A percentile compares a stretch with the other conserved stretches of the same genome.
Evolutionary conservation across 2,113 vertebrate genomes (phyloP).

Genomic region (Dromaius novaehollandiae): DNA sequence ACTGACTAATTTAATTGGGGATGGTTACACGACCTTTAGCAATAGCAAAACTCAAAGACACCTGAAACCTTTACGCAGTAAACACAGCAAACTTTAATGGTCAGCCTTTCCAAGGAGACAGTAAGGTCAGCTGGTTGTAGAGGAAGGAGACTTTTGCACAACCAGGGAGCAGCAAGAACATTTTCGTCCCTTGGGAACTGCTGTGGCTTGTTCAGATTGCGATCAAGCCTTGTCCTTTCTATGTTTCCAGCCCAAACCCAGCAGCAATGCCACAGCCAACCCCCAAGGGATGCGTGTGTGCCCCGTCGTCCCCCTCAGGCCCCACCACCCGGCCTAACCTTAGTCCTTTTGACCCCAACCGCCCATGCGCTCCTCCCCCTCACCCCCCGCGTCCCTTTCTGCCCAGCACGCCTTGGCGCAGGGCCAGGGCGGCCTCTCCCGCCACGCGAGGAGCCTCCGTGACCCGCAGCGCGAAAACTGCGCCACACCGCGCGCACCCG

Average conservation of each 20-base stretch:
- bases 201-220: neutral
- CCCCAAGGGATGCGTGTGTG: too few relatives aligned
- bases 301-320: fast-evolving
- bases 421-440: too few relatives aligned
- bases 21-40: neutral
- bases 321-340: too few relatives aligned
- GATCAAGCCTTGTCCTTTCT: too few relatives aligned
- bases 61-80: neutral
- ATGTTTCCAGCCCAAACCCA: neutral
- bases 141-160: neutral
- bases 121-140: neutral
- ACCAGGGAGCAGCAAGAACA: neutral
- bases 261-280: fast-evolving
- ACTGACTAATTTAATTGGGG: neutral
- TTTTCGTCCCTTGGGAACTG: neutral
- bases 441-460: too few relatives aligned
- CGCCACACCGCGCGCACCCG: too few relatives aligned
- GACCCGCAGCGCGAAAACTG: too few relatives aligned
- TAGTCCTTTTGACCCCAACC: too few relatives aligned
- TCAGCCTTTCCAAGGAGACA: neutral
- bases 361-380: neutral
- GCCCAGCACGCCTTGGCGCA: too few relatives aligned
- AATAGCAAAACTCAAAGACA: neutral
- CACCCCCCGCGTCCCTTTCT: too few relatives aligned
- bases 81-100: neutral